These are phyloP conservation scores for Lepidurus packardi DNA, from an alignment of 1,140 invertebrate genomes.

Conservation along the genomic window DNA sequence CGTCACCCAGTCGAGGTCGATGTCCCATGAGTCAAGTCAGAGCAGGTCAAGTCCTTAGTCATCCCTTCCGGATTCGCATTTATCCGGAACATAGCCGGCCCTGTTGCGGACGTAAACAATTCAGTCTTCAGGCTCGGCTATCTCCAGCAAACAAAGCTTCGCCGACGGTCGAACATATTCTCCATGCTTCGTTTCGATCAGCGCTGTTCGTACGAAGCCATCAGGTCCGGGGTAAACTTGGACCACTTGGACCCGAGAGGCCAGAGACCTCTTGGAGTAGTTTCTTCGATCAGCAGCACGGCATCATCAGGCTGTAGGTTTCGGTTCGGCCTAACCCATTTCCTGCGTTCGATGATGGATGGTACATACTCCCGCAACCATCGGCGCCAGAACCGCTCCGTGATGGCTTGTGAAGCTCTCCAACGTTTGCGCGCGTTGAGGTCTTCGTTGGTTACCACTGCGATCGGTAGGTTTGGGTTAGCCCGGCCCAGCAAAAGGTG, in stretches of 20 bases:
- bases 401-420: conserved; percentile 25
- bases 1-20: no score
- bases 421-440: conserved; percentile 11
- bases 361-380: conserved; percentile 33
- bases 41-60: no score
- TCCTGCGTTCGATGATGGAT: conserved; percentile 22
- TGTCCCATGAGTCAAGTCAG: no score
- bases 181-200: neutral
- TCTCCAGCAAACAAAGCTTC: conserved; percentile 27
- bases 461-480: conserved; percentile 12
- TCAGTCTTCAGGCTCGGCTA: no score
- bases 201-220: conserved; percentile 25
- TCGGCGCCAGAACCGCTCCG: conserved; percentile 34
- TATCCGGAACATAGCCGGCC: no score
- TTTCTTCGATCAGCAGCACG: conserved; percentile 32
- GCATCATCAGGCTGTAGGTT: conserved; percentile 27
- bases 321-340: conserved; percentile 24
- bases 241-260: conserved; percentile 27
- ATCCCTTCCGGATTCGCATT: no score
- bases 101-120: no score
- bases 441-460: conserved; percentile 25
- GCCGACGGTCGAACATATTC: conserved; percentile 18
- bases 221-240: conserved; percentile 28
- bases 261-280: conserved; percentile 34
- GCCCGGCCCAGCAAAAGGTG: conserved; percentile 30